Evolutionary conservation across 2,888 invertebrate species (phyloP), one percentile per base, ranked within the genome.

Genomic region (Drosophila meridiana): DNA sequence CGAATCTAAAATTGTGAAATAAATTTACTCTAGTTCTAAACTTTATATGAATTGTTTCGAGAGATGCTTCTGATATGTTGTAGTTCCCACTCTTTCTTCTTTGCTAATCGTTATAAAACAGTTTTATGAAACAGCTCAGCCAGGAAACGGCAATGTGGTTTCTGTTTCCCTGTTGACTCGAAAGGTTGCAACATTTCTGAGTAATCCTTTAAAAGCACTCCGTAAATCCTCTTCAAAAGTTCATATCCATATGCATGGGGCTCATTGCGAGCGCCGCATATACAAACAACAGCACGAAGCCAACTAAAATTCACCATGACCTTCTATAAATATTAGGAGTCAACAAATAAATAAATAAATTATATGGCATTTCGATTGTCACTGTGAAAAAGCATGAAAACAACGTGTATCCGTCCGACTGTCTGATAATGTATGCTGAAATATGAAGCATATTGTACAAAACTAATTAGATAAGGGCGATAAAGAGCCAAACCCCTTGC

Each of bases 391-490:
- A n/a, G 34, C 14, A 38, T 40, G 34, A 30, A 47, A 63, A 57
- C 9, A 62, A 40, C 52, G 20, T 9, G 36, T 26, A 50, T 20
- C 20, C 28, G 45, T 43, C 43, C n/a, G 30, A 9, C 48, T n/a
- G 1, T 50, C 48, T 20, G 14, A n/a, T 45, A 45, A n/a, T 36
- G 47, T 11, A 11, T n/a, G 45, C 56, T 34, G 45, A 40, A 56
- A 65, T 78, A 77, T 59, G 48, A 48, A 67, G 72, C 68, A 76
- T 73, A 72, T 86, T 72, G 83, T 74, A 59, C 62, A 80, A 76
- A 67, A 53, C 64, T 61, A 70, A 73, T 59, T 50, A 73, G 84
- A 82, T 84, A 83, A 84, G 70, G 20, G 50, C 53, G 79, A 65
- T 86, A 71, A 70, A 63, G 9, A 9, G 32, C n/a, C 50, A 11